Conservation (phyloP, 2,888 invertebrate species). For the Leptinotarsa rubiginosa region DNA sequence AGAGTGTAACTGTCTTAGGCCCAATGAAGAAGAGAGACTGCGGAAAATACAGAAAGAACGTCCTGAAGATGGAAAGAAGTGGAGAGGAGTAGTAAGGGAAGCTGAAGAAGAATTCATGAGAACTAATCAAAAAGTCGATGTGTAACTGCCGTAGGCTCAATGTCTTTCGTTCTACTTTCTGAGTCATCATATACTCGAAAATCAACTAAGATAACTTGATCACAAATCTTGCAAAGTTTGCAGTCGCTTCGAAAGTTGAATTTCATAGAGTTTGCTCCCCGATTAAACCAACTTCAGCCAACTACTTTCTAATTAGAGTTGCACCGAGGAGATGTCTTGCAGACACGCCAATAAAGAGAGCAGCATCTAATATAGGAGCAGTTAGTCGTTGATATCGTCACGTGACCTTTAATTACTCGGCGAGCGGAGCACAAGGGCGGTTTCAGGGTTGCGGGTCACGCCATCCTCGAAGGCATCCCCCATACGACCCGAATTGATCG, state of each 20-base stretch:
- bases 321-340: slow-evolving; percentile 26
- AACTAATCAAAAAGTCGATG: too few relatives aligned
- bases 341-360: slow-evolving; percentile 48
- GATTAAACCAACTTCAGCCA: slow-evolving; percentile 22
- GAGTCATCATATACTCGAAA: too few relatives aligned
- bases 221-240: not conserved
- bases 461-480: slow-evolving; percentile 58
- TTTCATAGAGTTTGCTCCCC: slow-evolving; percentile 1
- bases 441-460: slow-evolving; percentile 62
- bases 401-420: slow-evolving; percentile 64
- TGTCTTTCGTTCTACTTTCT: too few relatives aligned
- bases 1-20: too few relatives aligned
- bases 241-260: not conserved
- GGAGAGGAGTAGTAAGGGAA: too few relatives aligned
- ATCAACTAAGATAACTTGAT: too few relatives aligned
- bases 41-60: too few relatives aligned
- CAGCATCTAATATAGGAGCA: slow-evolving; percentile 56
- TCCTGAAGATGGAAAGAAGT: too few relatives aligned
- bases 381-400: slow-evolving; percentile 56
- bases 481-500: slow-evolving; percentile 6
- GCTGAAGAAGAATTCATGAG: too few relatives aligned
- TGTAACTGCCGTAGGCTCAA: too few relatives aligned
- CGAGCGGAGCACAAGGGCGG: slow-evolving; percentile 59
- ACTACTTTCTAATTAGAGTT: slow-evolving; percentile 33
- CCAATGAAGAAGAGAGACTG: too few relatives aligned